Conservation (phyloP, 2,888 invertebrate genomes). For the Ophion costatus region DNA sequence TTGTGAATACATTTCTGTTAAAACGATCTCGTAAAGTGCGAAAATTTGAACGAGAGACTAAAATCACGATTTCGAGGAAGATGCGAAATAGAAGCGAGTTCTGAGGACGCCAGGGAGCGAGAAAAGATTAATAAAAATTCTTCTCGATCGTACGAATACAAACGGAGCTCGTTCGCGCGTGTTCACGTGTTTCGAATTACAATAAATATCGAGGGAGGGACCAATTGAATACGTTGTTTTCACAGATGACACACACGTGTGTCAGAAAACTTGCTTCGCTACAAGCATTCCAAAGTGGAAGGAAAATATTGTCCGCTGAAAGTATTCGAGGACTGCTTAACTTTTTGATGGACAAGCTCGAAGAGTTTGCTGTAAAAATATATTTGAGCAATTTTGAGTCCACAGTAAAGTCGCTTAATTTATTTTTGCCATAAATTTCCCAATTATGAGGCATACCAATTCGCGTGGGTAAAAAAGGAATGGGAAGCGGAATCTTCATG, state of each 20-base stretch:
- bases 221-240: constrained; percentile 80
- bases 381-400: too few relatives aligned
- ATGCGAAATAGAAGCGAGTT: constrained; percentile 46
- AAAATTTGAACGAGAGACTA: constrained; percentile 44
- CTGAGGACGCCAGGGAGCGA: constrained; percentile 10
- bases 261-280: constrained; percentile 14
- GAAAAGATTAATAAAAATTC: constrained; percentile 32
- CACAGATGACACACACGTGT: constrained; percentile 78
- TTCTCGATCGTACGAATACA: constrained; percentile 45
- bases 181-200: constrained; percentile 80
- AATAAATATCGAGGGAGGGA: constrained; percentile 77
- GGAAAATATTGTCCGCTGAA: neutral
- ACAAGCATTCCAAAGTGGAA: neutral
- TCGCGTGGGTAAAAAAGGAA: too few relatives aligned
- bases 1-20: constrained; percentile 69
- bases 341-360: too few relatives aligned
- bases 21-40: constrained; percentile 72
- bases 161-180: constrained; percentile 41
- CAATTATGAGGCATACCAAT: too few relatives aligned
- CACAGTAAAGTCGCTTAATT: too few relatives aligned
- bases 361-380: too few relatives aligned
- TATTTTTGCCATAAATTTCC: too few relatives aligned
- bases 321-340: too few relatives aligned
- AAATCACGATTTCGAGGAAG: constrained; percentile 48
- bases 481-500: too few relatives aligned